These are phyloP conservation scores for Sprattus sprattus DNA, from an alignment of 2,113 vertebrate species.

Conservation along the genomic window DNA sequence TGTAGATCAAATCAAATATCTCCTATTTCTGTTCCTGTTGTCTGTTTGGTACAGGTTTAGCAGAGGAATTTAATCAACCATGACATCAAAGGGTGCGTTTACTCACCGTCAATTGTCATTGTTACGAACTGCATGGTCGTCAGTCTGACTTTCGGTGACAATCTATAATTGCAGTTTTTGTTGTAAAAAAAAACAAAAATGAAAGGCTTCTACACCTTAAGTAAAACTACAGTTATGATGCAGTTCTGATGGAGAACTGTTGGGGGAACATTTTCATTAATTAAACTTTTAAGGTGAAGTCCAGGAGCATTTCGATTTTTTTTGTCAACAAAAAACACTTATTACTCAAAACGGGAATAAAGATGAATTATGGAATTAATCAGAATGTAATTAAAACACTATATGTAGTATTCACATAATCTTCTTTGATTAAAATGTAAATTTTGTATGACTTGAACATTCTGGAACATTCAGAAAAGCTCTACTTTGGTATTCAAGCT, in stretches of 20 bases:
- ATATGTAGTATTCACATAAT: no score
- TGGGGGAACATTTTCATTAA: background rate
- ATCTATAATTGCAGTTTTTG: background rate
- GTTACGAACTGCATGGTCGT: background rate
- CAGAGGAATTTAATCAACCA: background rate
- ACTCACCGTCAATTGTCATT: background rate
- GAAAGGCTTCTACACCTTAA: no score
- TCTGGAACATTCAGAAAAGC: background rate
- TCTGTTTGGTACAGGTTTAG: constrained; percentile 9
- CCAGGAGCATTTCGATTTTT: background rate
- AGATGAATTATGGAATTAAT: background rate
- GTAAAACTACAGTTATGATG: no score
- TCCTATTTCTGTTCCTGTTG: background rate
- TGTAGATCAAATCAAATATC: no score
- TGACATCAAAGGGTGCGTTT: constrained; percentile 3
- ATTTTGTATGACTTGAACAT: no score
- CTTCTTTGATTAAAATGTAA: no score
- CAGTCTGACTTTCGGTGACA: background rate
- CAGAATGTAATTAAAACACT: background rate
- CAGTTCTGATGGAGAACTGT: no score
- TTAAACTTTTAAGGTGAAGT: no score
- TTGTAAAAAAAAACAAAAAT: background rate
- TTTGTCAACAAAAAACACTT: background rate
- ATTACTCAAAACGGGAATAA: background rate
- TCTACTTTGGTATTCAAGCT: background rate